Base-by-base conservation (phyloP, 37 sponge, comb jelly and placozoan species). In the Chondrosia reniformis region DNA sequence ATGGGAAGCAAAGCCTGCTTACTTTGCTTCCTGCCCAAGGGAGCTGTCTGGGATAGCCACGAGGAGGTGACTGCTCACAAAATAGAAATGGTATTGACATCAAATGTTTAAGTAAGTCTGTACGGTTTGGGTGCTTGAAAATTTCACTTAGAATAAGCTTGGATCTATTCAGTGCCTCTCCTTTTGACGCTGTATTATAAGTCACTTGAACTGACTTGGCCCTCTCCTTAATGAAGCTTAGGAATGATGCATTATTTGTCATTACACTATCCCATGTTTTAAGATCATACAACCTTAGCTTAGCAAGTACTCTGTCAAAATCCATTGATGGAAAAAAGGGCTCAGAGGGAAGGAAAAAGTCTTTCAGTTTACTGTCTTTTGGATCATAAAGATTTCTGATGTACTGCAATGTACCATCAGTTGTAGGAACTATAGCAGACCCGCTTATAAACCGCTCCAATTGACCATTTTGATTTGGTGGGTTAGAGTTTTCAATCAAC, bases 341-440 rank as follows among this genome's bases (percentile, higher is more conserved):
- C 41, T 85, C 57, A 30, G 31, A 13, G 4, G 40, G 19, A 49
- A 84, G 59, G 79, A 84, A 83, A 22, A 83, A 75, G 30, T 65
- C 45, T 32, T 39, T 13, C 6, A 88, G 84, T 25, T 74, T 39
- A 4, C 39, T 41, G 38, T 80, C 81, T 30, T 79, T 9, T 21
- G 67, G 75, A 57, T 80, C 73, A 43, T 83, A 88, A 45, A 88
- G 57, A 24, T 80, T 63, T 28, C 5, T n/a, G 21, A 69, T 44
- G 24, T 21, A 39, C 22, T 44, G 42, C 43, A 69, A 44, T 7
- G 44, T 69, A 6, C 42, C 21, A 13, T 69, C n/a, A 21, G 41
- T 39, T 22, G 4, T 39, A 17, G 72, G 72, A 69, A 69, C 24
- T 21, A 24, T 28, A 28, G 3, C 58, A 3, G 3, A 28, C n/a